Conservation (phyloP, 2,888 invertebrate genomes). For the Troglohyphantes excavatus region DNA sequence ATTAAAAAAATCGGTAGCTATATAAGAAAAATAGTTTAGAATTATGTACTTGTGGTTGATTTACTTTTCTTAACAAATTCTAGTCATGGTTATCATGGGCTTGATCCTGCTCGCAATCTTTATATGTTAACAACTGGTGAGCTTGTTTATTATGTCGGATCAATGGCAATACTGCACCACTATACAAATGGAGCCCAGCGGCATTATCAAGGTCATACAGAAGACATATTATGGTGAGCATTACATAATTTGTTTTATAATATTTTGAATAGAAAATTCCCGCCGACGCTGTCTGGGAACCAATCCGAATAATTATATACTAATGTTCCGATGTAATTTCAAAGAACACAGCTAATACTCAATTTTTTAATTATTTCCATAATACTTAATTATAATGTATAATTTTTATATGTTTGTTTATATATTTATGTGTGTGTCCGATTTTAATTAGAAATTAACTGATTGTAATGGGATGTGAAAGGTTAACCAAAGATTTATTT, state of each 20-base stretch:
- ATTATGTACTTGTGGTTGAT: background rate
- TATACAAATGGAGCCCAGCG: constrained; percentile 93
- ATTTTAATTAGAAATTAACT: too few relatives aligned
- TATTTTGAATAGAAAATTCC: too few relatives aligned
- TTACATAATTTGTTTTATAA: background rate
- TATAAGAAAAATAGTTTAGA: background rate
- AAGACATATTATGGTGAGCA: constrained; percentile 93
- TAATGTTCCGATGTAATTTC: too few relatives aligned
- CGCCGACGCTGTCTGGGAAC: too few relatives aligned
- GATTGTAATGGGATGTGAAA: too few relatives aligned
- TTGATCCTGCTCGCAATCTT: constrained; percentile 74
- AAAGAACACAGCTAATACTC: too few relatives aligned
- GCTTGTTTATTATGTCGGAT: constrained; percentile 94
- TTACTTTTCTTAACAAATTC: constrained; percentile 39
- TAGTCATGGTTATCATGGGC: constrained; percentile 77
- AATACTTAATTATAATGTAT: too few relatives aligned
- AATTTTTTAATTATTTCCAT: too few relatives aligned
- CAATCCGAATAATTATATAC: too few relatives aligned
- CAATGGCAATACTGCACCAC: constrained; percentile 94
- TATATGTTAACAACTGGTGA: constrained; percentile 86
- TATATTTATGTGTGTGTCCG: too few relatives aligned
- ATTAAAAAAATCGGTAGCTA: background rate
- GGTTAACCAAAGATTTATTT: too few relatives aligned
- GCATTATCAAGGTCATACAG: constrained; percentile 95
- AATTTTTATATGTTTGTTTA: too few relatives aligned